phyloP scores from a whole-genome alignment of 2,113 vertebrate genomes.

The Ancistrus triradiatus region DNA sequence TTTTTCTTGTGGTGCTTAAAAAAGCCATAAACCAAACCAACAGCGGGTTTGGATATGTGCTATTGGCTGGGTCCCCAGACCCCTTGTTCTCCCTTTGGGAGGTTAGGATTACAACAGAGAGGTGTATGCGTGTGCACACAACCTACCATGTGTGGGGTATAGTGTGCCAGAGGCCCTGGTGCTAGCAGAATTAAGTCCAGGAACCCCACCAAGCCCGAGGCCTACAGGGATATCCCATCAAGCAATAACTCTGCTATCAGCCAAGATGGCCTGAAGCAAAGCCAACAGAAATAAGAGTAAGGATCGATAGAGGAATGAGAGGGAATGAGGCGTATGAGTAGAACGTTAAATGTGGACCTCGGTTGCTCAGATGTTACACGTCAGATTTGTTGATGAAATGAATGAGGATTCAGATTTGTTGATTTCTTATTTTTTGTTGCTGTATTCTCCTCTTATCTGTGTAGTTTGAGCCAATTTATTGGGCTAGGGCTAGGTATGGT shows the following conservation, averaged over 20 bases:
- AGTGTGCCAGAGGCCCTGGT: constrained; percentile 66
- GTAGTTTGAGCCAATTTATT: too few species aligned
- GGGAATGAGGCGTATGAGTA: not conserved
- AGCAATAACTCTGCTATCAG: constrained; percentile 54
- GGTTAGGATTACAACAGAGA: constrained; percentile 8
- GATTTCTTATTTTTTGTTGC: too few species aligned
- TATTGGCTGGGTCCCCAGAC: constrained; percentile 10
- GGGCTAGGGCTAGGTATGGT: too few species aligned
- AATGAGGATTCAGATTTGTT: not conserved
- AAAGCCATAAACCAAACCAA: constrained; percentile 1
- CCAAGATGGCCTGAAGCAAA: constrained; percentile 38
- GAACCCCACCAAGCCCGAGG: constrained; percentile 64
- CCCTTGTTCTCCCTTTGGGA: constrained; percentile 2
- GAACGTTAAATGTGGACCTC: not conserved
- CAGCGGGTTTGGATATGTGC: constrained; percentile 15
- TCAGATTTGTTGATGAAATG: not conserved
- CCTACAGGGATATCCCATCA: constrained; percentile 65
- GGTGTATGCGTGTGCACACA: constrained; percentile 42
- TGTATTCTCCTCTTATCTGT: too few species aligned
- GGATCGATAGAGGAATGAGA: constrained; percentile 1
- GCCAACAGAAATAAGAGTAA: constrained; percentile 30
- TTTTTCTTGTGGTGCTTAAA: not conserved
- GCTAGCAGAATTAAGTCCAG: constrained; percentile 65
- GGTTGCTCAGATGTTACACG: not conserved
- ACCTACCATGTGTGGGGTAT: constrained; percentile 61